Evolutionary conservation across 2,888 invertebrate species (phyloP).

Genomic region (Thera britannica): DNA sequence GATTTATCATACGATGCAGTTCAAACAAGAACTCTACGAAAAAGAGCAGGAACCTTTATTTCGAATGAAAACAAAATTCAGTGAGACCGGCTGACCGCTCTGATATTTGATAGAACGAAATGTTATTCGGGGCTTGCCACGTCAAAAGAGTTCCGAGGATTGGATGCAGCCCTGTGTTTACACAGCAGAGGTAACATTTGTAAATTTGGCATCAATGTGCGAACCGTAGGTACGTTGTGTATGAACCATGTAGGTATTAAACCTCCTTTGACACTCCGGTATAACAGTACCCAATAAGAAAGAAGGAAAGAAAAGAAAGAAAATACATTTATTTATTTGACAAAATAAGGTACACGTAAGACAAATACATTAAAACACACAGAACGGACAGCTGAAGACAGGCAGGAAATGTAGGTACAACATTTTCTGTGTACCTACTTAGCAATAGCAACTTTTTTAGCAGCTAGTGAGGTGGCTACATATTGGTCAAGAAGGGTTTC

Average conservation of each 20-base stretch:
- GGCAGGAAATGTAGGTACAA: too few species aligned
- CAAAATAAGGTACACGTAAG: too few species aligned
- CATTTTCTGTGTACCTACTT: too few species aligned
- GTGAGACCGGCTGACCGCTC: constrained; percentile 27
- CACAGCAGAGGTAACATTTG: constrained; percentile 10
- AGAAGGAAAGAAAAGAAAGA: too few species aligned
- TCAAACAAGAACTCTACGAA: constrained; percentile 3
- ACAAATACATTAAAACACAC: too few species aligned
- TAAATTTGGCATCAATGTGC: background rate
- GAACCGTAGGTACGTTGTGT: background rate
- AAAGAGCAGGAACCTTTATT: constrained; percentile 7
- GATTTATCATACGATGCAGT: background rate
- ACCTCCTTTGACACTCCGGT: background rate
- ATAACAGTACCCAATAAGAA: too few species aligned
- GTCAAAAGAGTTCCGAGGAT: constrained; percentile 60
- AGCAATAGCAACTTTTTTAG: too few species aligned
- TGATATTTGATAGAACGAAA: constrained; percentile 59
- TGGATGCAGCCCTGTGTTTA: constrained; percentile 42
- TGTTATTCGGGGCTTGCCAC: constrained; percentile 53
- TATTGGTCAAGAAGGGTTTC: too few species aligned
- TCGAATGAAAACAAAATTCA: constrained; percentile 34
- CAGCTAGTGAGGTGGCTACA: too few species aligned
- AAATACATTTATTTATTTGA: too few species aligned
- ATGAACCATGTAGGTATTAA: background rate
- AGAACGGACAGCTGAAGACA: too few species aligned